Evolutionary conservation across 2,888 invertebrate genomes (phyloP), one percentile per base, ranked within the genome.

Genomic region (Drosophila cognata): DNA sequence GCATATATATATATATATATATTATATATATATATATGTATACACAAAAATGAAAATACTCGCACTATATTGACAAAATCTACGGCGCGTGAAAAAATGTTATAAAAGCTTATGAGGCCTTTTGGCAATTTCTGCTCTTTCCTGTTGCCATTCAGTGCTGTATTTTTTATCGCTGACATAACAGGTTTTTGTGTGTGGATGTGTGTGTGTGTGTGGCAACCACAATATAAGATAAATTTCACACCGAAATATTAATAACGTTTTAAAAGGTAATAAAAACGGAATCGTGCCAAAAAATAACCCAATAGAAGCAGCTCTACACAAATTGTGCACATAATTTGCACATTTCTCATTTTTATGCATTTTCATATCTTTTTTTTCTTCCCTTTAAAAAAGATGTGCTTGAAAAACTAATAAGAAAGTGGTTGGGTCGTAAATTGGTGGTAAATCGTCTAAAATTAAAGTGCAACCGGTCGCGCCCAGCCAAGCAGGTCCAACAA

Each of bases 401-500:
- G 43, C 48, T 43, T 48, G 35, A 58, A 83, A 66, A 83, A 68
- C 66, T 68, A 81, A 69, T 74, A 77, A 71, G 77, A 81, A 64
- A 77, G 35, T 70, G 77, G 60, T 35, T 29, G 55, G 56, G 51
- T 71, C 67, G 75, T 79, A 77, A 81, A 81, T 77, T 77, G 69
- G 25, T 69, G 63, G 50, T 25, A 36, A 65, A 63, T 58, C 55
- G 29, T 63, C 21, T 53, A 52, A 71, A 81, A 81, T 81, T 83
- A 83, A 81, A 83, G 84, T 77, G 71, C 64, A 62, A 43, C 16
- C 69, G 53, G 53, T 68, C 53, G 62, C 71, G 62, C 43, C 46
- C 62, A 68, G 64, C 59, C 64, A 69, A 66, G 77, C 77, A 73
- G 55, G 70, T 76, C 81, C 82, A 82, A 86, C 82, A 86, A 86